Evolutionary conservation across 1,140 invertebrate genomes (phyloP), one percentile per base, ranked within the genome.

Genomic region (Eubasilissa regina): DNA sequence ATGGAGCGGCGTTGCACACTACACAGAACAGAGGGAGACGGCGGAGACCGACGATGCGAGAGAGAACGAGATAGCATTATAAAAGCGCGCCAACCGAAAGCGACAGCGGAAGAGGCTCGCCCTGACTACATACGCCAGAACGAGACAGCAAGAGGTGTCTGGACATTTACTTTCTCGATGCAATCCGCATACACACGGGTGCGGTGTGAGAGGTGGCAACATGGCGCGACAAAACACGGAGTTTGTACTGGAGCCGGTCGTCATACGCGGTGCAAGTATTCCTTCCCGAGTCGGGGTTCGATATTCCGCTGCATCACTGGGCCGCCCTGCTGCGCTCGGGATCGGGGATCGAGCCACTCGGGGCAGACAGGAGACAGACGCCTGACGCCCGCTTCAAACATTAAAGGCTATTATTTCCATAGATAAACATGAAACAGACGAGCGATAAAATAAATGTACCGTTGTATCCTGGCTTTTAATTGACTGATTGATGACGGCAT

Each of bases 81-180:
- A 77, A 77, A 77, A 74, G 80, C 80, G 75, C 80, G 80, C 79
- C 53, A 80, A 77, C 68, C 35, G 77, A 60, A 77, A 68, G 73
- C 47, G 44, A 56, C n/a, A 25, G 51, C 51, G 48, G 53, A 73
- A 17, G 19, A 17, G 19, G 68, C 15, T n/a, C 44, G 74, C 11
- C 25, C 13, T 35, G 64, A 68, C 17, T 13, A 13, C 64, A 13
- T 13, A 43, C 43, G 64, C 64, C 9, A 60, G 53, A 75, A 25
- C 12, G 73, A 56, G 73, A 75, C 56, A 60, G 43, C n/a, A 8
- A 25, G 12, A 44, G 15, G n/a, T 56, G 56, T 58, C 10, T 15
- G 19, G 25, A 35, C n/a, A 55, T 47, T 17, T 25, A 55, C 43
- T 44, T 56, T 75, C 73, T 56, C 53, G 43, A 53, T 75, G 73